These are phyloP conservation scores for Calvadosia cruxmelitensis DNA, from an alignment of 30 jellyfish, hydroid and myxozoan genomes.

Conservation along the genomic window DNA sequence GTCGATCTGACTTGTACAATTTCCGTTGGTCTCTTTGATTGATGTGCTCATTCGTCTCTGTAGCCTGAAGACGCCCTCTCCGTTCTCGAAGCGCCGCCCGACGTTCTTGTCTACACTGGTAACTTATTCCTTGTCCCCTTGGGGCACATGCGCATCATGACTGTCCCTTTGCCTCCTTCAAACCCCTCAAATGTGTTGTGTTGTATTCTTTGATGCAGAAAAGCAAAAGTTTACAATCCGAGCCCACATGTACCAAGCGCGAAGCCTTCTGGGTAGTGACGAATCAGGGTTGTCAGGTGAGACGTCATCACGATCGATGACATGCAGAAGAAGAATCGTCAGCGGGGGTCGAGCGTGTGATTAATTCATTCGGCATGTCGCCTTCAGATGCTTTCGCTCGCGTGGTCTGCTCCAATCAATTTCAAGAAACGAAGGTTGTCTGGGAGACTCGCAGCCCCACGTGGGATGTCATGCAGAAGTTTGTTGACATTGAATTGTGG, in stretches of 20 bases:
- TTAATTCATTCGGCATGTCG: no score
- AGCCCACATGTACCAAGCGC: constrained; percentile 95
- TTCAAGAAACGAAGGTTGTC: constrained; percentile 67
- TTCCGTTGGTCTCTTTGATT: no score
- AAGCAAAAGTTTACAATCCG: constrained; percentile 58
- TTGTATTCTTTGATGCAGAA: constrained; percentile 26
- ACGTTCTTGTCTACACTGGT: constrained; percentile 45
- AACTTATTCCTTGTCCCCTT: neutral
- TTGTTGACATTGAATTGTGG: constrained; percentile 63
- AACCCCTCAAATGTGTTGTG: neutral
- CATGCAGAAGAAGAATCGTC: no score
- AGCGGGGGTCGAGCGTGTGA: no score
- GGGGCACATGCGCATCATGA: neutral
- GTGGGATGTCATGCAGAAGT: constrained; percentile 79
- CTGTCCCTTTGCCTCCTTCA: neutral
- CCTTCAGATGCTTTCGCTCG: constrained; percentile 94
- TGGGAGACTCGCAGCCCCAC: constrained; percentile 94
- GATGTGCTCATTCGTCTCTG: neutral
- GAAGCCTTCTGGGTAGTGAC: constrained; percentile 93
- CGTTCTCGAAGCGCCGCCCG: constrained; percentile 61
- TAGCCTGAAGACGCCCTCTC: constrained; percentile 37
- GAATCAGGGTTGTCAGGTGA: constrained; percentile 92
- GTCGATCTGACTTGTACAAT: no score
- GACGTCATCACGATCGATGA: no score
- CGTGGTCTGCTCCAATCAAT: constrained; percentile 63